These are phyloP conservation scores for Lingula anatina DNA, from an alignment of 2,888 invertebrate species.

Conservation along the genomic window DNA sequence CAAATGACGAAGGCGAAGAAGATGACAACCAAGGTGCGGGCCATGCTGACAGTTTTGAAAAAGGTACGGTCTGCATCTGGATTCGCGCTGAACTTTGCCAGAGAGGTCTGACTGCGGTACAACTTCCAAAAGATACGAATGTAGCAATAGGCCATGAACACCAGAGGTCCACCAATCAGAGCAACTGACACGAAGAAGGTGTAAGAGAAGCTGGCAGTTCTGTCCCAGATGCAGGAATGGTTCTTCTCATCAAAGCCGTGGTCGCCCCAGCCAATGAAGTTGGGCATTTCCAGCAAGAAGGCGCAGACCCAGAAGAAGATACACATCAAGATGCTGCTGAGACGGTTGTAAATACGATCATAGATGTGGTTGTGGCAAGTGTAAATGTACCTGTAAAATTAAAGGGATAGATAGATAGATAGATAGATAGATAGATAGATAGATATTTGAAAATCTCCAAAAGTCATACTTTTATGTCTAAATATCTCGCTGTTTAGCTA, in stretches of 20 bases:
- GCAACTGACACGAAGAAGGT: conserved; percentile 30
- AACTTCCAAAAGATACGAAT: conserved; percentile 26
- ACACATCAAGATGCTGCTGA: conserved; percentile 23
- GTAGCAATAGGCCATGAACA: conserved; percentile 27
- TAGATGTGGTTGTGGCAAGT: conserved; percentile 24
- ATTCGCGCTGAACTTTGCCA: too few relatives aligned
- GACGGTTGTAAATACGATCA: conserved; percentile 21
- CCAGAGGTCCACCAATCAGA: conserved; percentile 26
- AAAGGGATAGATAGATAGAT: too few relatives aligned
- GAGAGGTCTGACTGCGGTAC: too few relatives aligned
- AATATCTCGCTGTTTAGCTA: too few relatives aligned
- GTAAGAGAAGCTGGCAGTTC: conserved; percentile 34
- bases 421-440: too few relatives aligned
- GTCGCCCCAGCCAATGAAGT: conserved; percentile 37
- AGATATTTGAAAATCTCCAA: too few relatives aligned
- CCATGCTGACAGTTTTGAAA: conserved; percentile 27
- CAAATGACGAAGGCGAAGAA: conserved; percentile 33
- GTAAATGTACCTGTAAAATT: conserved; percentile 28
- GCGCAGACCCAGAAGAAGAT: conserved; percentile 28
- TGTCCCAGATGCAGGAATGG: conserved; percentile 41
- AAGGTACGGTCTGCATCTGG: too few relatives aligned
- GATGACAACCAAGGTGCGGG: conserved; percentile 29
- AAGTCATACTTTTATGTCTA: too few relatives aligned
- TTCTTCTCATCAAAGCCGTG: conserved; percentile 36
- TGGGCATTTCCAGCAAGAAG: conserved; percentile 32